Conservation (phyloP, 2,113 vertebrate genomes). For the Rhadina sibilatrix region DNA sequence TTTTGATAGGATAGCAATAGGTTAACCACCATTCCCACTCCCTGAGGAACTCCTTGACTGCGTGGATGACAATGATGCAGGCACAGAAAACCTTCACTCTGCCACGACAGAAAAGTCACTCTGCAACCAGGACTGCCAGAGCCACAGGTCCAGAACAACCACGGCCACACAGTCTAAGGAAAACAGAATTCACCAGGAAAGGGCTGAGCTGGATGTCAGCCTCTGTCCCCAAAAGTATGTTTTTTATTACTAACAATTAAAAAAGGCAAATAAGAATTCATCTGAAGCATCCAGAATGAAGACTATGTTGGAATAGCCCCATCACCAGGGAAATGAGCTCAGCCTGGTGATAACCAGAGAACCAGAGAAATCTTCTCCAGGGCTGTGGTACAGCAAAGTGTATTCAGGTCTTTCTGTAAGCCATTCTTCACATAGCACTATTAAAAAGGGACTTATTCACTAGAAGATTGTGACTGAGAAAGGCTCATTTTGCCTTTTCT, state of each 20-base stretch:
- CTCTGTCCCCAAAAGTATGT: background rate
- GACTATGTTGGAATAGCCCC: rapidly evolving
- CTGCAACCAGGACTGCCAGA: background rate
- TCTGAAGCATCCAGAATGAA: background rate
- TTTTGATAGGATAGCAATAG: background rate
- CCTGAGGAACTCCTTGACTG: background rate
- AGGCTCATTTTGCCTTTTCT: background rate
- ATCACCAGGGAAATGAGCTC: background rate
- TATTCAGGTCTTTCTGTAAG: background rate
- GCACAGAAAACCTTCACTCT: background rate
- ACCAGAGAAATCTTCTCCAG: background rate
- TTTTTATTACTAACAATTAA: background rate
- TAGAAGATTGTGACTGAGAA: background rate
- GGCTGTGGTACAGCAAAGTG: background rate
- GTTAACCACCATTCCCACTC: background rate
- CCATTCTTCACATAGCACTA: background rate
- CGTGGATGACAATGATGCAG: background rate
- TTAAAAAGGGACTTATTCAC: background rate
- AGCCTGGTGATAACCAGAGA: background rate
- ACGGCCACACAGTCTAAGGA: rapidly evolving
- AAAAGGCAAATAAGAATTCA: background rate
- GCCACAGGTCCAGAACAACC: background rate
- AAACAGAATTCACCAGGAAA: background rate
- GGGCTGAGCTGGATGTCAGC: background rate
- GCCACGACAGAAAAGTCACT: background rate